Conservation (phyloP, 2,113 vertebrate genomes). For the Butorides virescens region DNA sequence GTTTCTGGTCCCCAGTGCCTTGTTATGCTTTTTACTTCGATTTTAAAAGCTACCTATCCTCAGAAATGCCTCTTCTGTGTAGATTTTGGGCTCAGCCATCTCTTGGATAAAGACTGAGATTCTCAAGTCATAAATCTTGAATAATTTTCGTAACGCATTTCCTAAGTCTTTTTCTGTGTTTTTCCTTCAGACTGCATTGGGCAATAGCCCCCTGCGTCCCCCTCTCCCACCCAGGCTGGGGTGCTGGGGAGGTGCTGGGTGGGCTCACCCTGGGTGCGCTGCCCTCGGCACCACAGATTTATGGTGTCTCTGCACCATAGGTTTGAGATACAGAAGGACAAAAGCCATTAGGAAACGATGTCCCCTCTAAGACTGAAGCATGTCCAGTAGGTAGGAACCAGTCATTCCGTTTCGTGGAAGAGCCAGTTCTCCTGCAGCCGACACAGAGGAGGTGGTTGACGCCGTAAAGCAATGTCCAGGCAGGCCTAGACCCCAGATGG, state of each 20-base stretch:
- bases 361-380: background rate
- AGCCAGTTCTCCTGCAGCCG: background rate
- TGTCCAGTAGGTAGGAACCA: no score
- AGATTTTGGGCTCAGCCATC: background rate
- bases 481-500: background rate
- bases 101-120: background rate
- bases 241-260: accelerated
- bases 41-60: background rate
- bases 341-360: background rate
- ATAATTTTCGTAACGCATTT: background rate
- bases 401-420: background rate
- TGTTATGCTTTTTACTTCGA: background rate
- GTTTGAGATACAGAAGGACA: background rate
- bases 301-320: background rate
- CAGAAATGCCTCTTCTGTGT: background rate
- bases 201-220: no score
- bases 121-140: accelerated
- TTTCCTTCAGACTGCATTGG: background rate
- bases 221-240: accelerated
- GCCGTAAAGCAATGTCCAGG: background rate
- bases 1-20: background rate
- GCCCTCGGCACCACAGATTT: background rate
- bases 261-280: accelerated
- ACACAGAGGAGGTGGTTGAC: background rate
- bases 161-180: background rate